A percentile compares a stretch with the other conserved stretches of the same genome.
Evolutionary conservation across 2,888 invertebrate genomes (phyloP).

Genomic region (Drosophila peninsularis): DNA sequence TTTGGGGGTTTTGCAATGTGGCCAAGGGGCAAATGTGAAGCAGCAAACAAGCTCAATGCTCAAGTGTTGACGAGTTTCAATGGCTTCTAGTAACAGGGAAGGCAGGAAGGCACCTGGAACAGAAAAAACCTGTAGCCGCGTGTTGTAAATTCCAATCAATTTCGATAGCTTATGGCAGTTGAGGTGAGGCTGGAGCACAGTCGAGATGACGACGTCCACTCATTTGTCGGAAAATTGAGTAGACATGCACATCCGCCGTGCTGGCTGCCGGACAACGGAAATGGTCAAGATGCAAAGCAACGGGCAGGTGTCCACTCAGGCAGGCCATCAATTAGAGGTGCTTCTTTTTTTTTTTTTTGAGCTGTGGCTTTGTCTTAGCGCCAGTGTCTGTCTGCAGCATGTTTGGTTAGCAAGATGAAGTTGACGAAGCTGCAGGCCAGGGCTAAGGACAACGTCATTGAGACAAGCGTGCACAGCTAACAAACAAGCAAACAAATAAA

Average conservation of each 20-base stretch:
- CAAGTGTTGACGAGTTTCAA: slow-evolving; percentile 58
- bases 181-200: slow-evolving; percentile 26
- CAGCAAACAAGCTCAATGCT: slow-evolving; percentile 49
- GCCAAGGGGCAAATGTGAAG: slow-evolving; percentile 33
- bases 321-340: slow-evolving; percentile 63
- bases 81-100: slow-evolving; percentile 21
- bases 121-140: slow-evolving; percentile 50
- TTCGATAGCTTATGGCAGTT: slow-evolving; percentile 57
- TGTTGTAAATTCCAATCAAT: slow-evolving; percentile 82
- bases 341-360: slow-evolving; percentile 14
- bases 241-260: slow-evolving; percentile 75
- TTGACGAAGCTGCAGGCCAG: slow-evolving; percentile 72
- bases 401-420: slow-evolving; percentile 82
- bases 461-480: slow-evolving; percentile 48
- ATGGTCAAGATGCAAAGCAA: slow-evolving; percentile 75
- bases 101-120: slow-evolving; percentile 13
- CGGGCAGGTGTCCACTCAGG: slow-evolving; percentile 35
- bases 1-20: slow-evolving; percentile 33
- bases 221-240: slow-evolving; percentile 81
- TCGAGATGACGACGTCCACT: slow-evolving; percentile 46
- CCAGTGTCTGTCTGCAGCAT: slow-evolving; percentile 62
- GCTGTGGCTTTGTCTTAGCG: slow-evolving; percentile 79
- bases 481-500: slow-evolving; percentile 37
- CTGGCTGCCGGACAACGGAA: slow-evolving; percentile 54
- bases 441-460: slow-evolving; percentile 72